These are phyloP conservation scores for Rallus limicola DNA, from an alignment of 2,113 vertebrate genomes.

Conservation along the genomic window DNA sequence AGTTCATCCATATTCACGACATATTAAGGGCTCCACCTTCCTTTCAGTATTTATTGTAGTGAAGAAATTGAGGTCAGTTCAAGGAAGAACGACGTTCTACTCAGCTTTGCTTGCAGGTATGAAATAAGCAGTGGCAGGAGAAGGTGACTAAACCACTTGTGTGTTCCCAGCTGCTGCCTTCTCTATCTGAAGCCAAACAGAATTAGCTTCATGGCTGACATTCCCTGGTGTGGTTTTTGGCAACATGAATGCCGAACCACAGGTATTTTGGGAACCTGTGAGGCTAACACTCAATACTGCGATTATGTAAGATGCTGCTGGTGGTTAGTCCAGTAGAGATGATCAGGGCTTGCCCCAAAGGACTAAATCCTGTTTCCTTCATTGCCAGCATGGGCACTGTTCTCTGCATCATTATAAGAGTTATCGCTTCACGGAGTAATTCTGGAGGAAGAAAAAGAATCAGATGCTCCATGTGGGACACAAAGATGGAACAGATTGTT, in stretches of 20 bases:
- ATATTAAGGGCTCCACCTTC: background rate
- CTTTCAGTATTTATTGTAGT: background rate
- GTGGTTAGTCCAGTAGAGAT: background rate
- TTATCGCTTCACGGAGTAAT: background rate
- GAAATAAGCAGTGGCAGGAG: background rate
- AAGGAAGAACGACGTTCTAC: background rate
- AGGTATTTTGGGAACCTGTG: background rate
- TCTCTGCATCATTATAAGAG: background rate
- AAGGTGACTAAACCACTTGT: background rate
- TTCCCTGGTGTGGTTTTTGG: background rate
- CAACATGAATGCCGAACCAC: background rate
- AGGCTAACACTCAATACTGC: background rate
- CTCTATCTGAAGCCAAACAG: background rate
- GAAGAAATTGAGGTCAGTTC: background rate
- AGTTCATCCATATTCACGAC: background rate
- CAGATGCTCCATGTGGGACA: constrained; percentile 6
- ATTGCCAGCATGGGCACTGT: background rate
- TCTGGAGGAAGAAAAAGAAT: background rate
- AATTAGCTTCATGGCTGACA: background rate
- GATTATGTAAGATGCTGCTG: background rate
- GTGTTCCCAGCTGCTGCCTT: background rate
- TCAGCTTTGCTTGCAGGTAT: background rate
- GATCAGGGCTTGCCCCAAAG: background rate
- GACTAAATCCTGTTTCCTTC: background rate
- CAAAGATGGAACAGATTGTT: background rate